phyloP scores from a whole-genome alignment of 2,797 vertebrate species.

The Cossypha heuglini region DNA sequence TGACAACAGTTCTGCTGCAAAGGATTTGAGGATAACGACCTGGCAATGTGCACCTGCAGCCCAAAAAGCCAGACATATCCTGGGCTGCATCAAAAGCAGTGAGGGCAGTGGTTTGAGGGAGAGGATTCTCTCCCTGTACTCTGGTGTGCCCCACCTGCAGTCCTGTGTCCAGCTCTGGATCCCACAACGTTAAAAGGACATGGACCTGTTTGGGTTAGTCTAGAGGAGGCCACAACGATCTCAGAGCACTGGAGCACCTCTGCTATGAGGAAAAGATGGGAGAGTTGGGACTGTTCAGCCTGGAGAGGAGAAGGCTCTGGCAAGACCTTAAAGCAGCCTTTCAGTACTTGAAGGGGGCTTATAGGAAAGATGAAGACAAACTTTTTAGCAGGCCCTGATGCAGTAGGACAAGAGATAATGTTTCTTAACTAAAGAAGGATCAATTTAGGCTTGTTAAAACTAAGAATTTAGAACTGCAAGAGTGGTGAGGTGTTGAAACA shows the following conservation, averaged over 20 bases:
- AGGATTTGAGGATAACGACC: not conserved
- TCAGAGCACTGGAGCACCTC: not conserved
- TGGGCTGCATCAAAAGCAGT: not conserved
- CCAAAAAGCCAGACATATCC: not conserved
- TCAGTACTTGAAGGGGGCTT: not conserved
- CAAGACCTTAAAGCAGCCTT: not conserved
- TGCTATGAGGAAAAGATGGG: not conserved
- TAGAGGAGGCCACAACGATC: not conserved
- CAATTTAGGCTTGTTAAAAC: not conserved
- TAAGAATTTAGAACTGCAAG: not conserved
- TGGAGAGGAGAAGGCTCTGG: not conserved
- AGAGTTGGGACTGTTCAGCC: not conserved
- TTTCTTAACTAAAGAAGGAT: not conserved
- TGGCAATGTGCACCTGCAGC: not conserved
- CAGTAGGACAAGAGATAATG: not conserved
- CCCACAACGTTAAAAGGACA: rapidly evolving
- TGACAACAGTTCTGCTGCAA: not conserved
- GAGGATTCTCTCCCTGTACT: not conserved
- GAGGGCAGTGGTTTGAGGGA: not conserved
- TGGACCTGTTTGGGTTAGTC: not conserved
- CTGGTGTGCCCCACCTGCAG: not conserved
- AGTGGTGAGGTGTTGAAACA: not conserved
- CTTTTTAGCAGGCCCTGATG: not conserved
- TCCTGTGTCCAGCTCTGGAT: not conserved
- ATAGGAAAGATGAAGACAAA: not conserved